Conservation (phyloP, 1,140 invertebrate genomes). For the Laodelphax striatellus region DNA sequence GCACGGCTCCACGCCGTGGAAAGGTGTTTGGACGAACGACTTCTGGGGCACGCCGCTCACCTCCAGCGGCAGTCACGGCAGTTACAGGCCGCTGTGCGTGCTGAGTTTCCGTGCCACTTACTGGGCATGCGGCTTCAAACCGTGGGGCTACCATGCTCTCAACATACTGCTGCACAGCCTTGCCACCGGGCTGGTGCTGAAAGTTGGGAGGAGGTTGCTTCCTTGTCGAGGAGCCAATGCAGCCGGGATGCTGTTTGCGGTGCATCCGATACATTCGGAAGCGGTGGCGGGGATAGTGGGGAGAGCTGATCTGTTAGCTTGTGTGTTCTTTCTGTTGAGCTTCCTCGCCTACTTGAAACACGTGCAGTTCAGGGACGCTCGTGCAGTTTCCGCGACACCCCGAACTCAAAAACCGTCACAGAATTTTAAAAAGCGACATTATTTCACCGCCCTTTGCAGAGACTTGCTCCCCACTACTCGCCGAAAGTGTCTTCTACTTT, state of each 20-base stretch:
- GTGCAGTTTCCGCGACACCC: neutral
- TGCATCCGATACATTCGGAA: constrained; percentile 93
- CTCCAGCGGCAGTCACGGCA: constrained; percentile 85
- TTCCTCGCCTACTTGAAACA: constrained; percentile 69
- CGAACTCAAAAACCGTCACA: neutral
- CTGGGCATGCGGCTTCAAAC: constrained; percentile 61
- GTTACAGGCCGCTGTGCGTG: constrained; percentile 87
- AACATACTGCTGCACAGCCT: constrained; percentile 73
- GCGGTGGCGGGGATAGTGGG: constrained; percentile 94
- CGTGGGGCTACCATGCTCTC: constrained; percentile 71
- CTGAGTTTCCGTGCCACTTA: constrained; percentile 89
- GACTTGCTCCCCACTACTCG: neutral
- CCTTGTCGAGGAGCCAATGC: constrained; percentile 41
- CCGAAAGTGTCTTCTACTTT: neutral
- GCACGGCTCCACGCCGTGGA: constrained; percentile 50
- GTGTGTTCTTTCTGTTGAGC: constrained; percentile 78
- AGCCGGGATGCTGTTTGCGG: constrained; percentile 83
- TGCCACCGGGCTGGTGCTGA: constrained; percentile 67
- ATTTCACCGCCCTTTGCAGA: neutral
- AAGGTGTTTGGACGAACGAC: constrained; percentile 57
- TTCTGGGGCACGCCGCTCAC: constrained; percentile 86
- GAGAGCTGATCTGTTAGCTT: constrained; percentile 83
- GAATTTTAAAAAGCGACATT: neutral
- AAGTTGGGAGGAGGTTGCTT: constrained; percentile 39
- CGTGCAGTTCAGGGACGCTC: constrained; percentile 23